These are phyloP conservation scores for Sesamia inferens DNA, from an alignment of 2,888 invertebrate genomes.

Conservation along the genomic window DNA sequence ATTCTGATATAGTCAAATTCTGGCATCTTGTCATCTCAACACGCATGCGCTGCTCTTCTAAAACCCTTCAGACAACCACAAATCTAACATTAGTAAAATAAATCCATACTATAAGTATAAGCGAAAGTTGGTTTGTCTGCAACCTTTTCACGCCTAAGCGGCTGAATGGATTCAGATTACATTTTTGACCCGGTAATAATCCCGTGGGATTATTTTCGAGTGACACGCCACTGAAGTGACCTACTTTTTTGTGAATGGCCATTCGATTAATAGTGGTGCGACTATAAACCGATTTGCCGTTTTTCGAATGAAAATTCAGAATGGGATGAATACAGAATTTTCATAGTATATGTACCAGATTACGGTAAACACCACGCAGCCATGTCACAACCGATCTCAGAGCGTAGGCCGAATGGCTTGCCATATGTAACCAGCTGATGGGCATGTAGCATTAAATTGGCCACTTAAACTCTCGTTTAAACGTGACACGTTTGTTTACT, in stretches of 20 bases:
- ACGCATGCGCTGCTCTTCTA: neutral
- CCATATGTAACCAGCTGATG: conserved; percentile 79
- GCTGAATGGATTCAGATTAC: neutral
- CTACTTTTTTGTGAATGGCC: neutral
- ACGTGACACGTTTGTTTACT: conserved; percentile 65
- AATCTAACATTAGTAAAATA: neutral
- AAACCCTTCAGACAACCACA: neutral
- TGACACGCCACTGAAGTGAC: neutral
- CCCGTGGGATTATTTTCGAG: neutral
- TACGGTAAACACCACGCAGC: conserved; percentile 33
- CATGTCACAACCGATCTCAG: conserved; percentile 67
- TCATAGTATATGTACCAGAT: conserved; percentile 14
- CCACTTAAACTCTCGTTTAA: conserved; percentile 74
- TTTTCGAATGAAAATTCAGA: too few species aligned
- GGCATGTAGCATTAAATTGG: conserved; percentile 78
- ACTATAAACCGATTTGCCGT: neutral
- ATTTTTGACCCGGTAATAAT: neutral
- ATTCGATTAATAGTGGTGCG: neutral
- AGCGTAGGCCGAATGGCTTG: conserved; percentile 83
- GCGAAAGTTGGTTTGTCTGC: neutral
- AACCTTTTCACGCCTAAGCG: neutral
- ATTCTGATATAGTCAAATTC: neutral
- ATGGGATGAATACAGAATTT: neutral
- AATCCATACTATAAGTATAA: neutral
- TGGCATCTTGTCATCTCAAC: neutral